Base-by-base conservation (phyloP, 2,797 vertebrate genomes). In the Buphagus erythrorhynchus region DNA sequence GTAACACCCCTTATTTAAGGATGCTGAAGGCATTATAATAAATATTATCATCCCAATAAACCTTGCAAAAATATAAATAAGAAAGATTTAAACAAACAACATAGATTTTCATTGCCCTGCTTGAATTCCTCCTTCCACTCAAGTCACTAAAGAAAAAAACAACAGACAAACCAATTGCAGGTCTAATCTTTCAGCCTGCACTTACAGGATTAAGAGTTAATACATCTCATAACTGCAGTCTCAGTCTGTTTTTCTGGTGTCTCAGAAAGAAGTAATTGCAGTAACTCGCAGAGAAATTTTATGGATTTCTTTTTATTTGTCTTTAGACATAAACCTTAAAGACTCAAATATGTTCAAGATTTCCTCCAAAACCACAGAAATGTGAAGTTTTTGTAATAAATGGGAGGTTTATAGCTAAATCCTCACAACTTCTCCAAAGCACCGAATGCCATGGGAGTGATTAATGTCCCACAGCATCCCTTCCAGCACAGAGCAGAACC, bases 241-340 rank as follows among this genome's bases (percentile, higher is more conserved):
- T 76, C 89, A 48, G 63, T 45, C 52, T 80, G 52, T 26, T 91
- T 74, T 57, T 35, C 66, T 86, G 29, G 59, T 66, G n/a, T 55
- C 89, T 91, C 75, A 67, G 48, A 52, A 59, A 66, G 51, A 55
- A 77, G 36, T 19, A 73, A 79, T 38, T 87, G 84, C 77, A 96
- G 48, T 89, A 92, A 89, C 52, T 59, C 72, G 42, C 67, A 85
- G 45, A 67, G 86, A 94, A 90, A 88, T 80, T 88, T 90, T 88
- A 91, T 61, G 61, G 72, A 85, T 83, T 91, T 66, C 29, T 90
- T 93, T 89, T 76, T 86, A 57, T 90, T 93, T 90, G 68, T 83
- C 88, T 86, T 90, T 42, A 69, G 28, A 61, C 55, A 74, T 57
- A 74, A 94, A 86, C 73, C 40, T 79, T 73, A 58, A 81, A 75